Conservation (phyloP, 1,140 invertebrate species). For the Neodiprion fabricii region DNA sequence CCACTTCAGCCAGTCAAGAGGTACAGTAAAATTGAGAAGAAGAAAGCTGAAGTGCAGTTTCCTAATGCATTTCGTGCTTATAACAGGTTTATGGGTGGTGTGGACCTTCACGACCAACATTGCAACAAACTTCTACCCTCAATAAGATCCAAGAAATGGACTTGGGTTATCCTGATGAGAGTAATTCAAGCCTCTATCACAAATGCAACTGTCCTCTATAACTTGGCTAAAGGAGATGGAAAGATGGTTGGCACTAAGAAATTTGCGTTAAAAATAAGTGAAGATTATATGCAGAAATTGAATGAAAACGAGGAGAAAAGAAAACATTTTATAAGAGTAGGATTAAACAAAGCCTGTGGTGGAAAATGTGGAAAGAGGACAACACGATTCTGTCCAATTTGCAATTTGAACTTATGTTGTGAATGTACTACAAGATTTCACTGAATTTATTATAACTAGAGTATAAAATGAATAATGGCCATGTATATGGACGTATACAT, state of each 20-base stretch:
- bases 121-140: constrained; percentile 29
- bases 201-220: constrained; percentile 20
- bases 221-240: neutral
- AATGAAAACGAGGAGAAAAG: too few species aligned
- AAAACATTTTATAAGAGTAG: too few species aligned
- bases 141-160: constrained; percentile 34
- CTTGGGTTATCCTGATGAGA: constrained; percentile 30
- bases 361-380: too few species aligned
- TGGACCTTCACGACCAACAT: constrained; percentile 25
- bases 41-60: constrained; percentile 8
- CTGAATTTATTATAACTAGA: too few species aligned
- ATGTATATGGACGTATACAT: too few species aligned
- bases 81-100: constrained; percentile 31
- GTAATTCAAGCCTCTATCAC: constrained; percentile 27
- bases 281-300: too few species aligned
- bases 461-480: too few species aligned
- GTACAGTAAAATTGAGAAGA: constrained; percentile 12
- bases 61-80: constrained; percentile 17
- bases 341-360: too few species aligned
- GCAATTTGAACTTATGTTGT: too few species aligned
- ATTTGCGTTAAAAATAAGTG: too few species aligned
- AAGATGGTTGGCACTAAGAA: constrained; percentile 19
- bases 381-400: too few species aligned
- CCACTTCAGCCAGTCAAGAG: constrained; percentile 6
- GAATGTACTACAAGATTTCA: too few species aligned